Base-by-base conservation (phyloP, 2,797 vertebrate species). In the Chanos chanos region DNA sequence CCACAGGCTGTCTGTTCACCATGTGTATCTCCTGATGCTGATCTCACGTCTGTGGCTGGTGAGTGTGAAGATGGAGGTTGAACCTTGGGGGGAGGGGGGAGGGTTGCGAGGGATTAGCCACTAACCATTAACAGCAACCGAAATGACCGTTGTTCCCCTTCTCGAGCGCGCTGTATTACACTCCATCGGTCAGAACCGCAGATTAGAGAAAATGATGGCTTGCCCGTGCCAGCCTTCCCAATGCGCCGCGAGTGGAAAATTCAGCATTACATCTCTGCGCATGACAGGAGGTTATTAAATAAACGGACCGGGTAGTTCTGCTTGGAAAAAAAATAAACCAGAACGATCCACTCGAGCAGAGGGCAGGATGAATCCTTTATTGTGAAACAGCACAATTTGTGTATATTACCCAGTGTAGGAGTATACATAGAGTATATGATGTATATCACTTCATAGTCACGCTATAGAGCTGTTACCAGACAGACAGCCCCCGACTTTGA, bases 171-270 rank as follows among this genome's bases (percentile, higher is more conserved):
- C 53, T 25, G 3, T 2, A 22, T 43, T 18, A 19, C 41, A 24
- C 30, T 7, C 4, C 18, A 48, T 49, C 40, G 56, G 67, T 60
- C 31, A 7, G 5, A 4, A 47, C 75, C 31, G 5, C 65, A 74
- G 55, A 74, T 65, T 24, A 51, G 31, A 4, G 10, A 54, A 58
- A 68, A 58, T 50, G 40, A 15, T 47, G 24, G 52, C 33, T 19
- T 45, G 16, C 24, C 39, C 49, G 12, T 51, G 19, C 59, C 61
- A 39, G 36, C 5, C 62, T 28, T 47, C 61, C 43, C 48, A 15
- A n/a, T n/a, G n/a, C 24, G 7, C 15, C 53, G 58, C 7, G 45
- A 52, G 47, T 9, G 56, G 62, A 79, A 77, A 78, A 76, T 50
- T 76, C 30, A 37, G 10, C 62, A 30, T 27, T 31, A 33, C 47